A percentile compares a stretch with the other conserved stretches of the same genome.
phyloP scores from a whole-genome alignment of 1,140 invertebrate genomes.

The Papilio dardanus region DNA sequence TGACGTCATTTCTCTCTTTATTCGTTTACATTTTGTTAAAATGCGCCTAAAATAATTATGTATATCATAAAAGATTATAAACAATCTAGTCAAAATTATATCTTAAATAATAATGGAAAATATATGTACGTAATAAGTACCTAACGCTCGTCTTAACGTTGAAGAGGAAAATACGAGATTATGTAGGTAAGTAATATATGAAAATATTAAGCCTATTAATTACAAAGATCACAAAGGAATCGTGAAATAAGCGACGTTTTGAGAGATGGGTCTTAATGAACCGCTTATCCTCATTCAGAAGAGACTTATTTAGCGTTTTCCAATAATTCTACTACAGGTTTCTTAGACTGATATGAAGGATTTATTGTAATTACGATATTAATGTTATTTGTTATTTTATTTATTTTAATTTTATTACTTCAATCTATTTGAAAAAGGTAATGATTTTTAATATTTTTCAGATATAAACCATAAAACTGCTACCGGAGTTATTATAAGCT shows the following conservation, averaged over 20 bases:
- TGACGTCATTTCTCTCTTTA: neutral
- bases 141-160: slow-evolving; percentile 37
- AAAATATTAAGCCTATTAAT: slow-evolving; percentile 57
- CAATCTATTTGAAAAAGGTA: neutral
- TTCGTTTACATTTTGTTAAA: slow-evolving; percentile 12
- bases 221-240: slow-evolving; percentile 64
- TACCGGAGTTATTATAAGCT: too few relatives aligned
- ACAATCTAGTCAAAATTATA: too few relatives aligned
- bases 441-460: too few relatives aligned
- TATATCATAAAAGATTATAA: neutral
- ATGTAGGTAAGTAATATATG: slow-evolving; percentile 45
- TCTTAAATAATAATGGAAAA: neutral
- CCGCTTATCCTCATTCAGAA: slow-evolving; percentile 55
- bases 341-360: neutral
- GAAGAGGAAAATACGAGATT: slow-evolving; percentile 51
- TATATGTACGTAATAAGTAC: neutral
- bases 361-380: neutral
- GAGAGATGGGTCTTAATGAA: slow-evolving; percentile 62
- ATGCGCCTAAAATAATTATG: neutral
- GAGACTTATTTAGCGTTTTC: slow-evolving; percentile 50
- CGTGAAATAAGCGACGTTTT: slow-evolving; percentile 56
- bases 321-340: slow-evolving; percentile 9
- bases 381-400: neutral
- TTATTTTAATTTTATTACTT: neutral
- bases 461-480: too few relatives aligned